Conservation (phyloP, 2,888 invertebrate genomes). For the Ecdyonurus torrentis region DNA sequence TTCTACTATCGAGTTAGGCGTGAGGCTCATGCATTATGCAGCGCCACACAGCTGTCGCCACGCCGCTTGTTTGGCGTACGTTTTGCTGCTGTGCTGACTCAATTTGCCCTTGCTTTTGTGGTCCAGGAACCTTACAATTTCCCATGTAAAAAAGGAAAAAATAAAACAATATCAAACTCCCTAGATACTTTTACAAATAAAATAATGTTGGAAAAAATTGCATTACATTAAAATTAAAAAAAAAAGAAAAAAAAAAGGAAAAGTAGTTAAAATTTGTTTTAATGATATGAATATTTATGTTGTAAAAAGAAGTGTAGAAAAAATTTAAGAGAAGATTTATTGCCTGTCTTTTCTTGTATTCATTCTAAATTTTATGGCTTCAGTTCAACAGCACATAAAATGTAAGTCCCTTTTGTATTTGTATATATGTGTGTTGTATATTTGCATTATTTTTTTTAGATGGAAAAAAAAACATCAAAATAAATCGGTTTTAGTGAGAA, state of each 20-base stretch:
- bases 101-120: neutral
- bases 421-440: neutral
- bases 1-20: no score
- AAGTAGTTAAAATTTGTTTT: neutral
- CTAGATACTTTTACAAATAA: neutral
- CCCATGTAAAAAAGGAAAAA: neutral
- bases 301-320: neutral
- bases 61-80: no score
- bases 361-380: neutral
- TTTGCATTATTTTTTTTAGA: neutral
- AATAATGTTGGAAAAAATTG: neutral
- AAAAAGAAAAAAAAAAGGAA: no score
- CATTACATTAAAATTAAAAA: no score
- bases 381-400: neutral
- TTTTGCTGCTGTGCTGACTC: no score
- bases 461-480: neutral
- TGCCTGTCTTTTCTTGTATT: neutral
- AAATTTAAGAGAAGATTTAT: neutral
- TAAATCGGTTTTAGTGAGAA: neutral
- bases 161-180: neutral
- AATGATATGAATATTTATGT: neutral
- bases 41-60: neutral
- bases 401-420: neutral
- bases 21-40: neutral
- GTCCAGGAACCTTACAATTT: neutral